Conservation (phyloP, 2,888 invertebrate genomes). For the Sepioteuthis lessoniana region DNA sequence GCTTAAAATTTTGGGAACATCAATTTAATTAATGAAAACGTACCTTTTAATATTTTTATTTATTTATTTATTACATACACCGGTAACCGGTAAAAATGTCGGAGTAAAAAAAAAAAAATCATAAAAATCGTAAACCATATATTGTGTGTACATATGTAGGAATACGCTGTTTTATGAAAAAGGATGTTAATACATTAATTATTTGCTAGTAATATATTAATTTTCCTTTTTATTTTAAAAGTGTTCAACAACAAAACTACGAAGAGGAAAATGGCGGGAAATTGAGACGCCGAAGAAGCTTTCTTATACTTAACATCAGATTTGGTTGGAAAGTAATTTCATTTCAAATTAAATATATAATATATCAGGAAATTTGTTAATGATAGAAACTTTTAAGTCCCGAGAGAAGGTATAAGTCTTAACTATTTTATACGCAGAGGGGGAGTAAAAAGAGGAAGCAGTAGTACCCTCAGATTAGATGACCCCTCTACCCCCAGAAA, state of each 20-base stretch:
- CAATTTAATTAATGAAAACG: no score
- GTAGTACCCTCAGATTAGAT: not conserved
- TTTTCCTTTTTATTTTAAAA: not conserved
- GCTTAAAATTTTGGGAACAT: not conserved
- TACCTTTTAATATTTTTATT: not conserved
- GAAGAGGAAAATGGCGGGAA: constrained; percentile 35
- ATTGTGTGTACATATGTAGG: no score
- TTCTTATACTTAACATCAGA: not conserved
- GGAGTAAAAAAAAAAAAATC: not conserved
- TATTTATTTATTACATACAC: not conserved
- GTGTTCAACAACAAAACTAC: not conserved
- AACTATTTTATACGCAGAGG: not conserved
- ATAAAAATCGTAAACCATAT: not conserved
- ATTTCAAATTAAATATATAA: not conserved
- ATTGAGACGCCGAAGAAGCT: not conserved
- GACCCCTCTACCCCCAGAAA: not conserved
- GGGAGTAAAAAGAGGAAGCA: not conserved
- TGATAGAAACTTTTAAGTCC: no score
- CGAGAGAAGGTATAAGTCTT: not conserved
- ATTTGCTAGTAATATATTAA: no score
- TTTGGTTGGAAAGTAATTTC: not conserved
- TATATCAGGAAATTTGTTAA: no score
- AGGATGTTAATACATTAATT: no score
- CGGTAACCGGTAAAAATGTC: constrained; percentile 12
- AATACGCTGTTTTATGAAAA: no score